Conservation (phyloP, 2,113 vertebrate species). For the Pachypanchax playfairii region DNA sequence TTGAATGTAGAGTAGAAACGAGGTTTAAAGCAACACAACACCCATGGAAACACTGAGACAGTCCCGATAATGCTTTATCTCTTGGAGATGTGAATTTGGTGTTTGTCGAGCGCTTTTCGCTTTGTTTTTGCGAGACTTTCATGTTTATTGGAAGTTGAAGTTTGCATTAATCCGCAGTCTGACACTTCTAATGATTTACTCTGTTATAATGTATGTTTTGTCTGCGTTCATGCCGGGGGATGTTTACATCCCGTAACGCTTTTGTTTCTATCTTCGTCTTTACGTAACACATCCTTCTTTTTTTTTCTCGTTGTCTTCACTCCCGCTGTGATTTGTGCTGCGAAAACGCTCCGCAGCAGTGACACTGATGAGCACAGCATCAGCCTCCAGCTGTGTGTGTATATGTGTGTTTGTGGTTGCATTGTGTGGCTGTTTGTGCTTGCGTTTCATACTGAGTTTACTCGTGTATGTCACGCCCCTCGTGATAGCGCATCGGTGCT, state of each 20-base stretch:
- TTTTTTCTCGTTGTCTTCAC: slow-evolving; percentile 39
- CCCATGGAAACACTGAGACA: slow-evolving; percentile 56
- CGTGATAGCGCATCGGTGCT: slow-evolving; percentile 52
- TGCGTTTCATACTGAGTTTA: slow-evolving; percentile 33
- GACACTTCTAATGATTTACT: not conserved
- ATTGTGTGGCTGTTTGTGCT: slow-evolving; percentile 25
- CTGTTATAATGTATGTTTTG: slow-evolving; percentile 15
- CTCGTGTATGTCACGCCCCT: slow-evolving; percentile 50
- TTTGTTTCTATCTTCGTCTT: slow-evolving; percentile 43
- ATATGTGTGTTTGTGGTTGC: slow-evolving; percentile 11
- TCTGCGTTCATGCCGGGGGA: slow-evolving; percentile 26
- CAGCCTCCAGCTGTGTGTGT: slow-evolving; percentile 52
- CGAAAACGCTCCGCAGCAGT: slow-evolving; percentile 37
- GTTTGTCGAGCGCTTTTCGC: slow-evolving; percentile 37
- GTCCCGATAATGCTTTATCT: slow-evolving; percentile 32
- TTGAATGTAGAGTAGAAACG: slow-evolving; percentile 71
- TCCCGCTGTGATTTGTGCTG: slow-evolving; percentile 65
- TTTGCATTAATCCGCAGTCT: slow-evolving; percentile 12
- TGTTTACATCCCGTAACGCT: slow-evolving; percentile 37
- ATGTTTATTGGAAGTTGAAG: slow-evolving; percentile 21
- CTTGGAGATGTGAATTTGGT: slow-evolving; percentile 21
- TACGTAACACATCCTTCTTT: slow-evolving; percentile 51
- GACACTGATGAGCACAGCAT: slow-evolving; percentile 67
- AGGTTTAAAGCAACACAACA: slow-evolving; percentile 66
- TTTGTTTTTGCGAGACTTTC: slow-evolving; percentile 14